These are phyloP conservation scores for Notolepis coatsorum DNA, from an alignment of 2,797 vertebrate species.

Conservation along the genomic window DNA sequence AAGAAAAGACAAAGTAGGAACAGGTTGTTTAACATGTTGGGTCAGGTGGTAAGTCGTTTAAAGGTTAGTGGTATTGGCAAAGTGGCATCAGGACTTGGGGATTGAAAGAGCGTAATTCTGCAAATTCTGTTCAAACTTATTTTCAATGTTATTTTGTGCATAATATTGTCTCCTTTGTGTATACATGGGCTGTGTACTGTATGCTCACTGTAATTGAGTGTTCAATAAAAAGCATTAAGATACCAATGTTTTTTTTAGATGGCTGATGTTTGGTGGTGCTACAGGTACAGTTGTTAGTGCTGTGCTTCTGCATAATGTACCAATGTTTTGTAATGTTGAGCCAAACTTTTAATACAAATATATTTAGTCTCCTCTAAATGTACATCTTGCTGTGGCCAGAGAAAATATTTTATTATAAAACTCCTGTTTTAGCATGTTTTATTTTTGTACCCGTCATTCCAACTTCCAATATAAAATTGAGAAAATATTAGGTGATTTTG, in stretches of 20 bases:
- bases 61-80: slow-evolving; percentile 17
- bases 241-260: slow-evolving; percentile 33
- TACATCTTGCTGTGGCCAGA: too few species aligned
- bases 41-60: slow-evolving; percentile 62
- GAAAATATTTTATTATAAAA: too few species aligned
- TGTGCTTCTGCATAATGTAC: slow-evolving; percentile 46
- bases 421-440: too few species aligned
- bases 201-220: slow-evolving; percentile 32
- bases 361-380: slow-evolving; percentile 26
- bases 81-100: slow-evolving; percentile 22
- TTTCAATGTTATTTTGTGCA: slow-evolving; percentile 5
- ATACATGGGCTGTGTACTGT: too few species aligned
- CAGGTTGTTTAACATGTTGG: slow-evolving; percentile 34
- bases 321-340: slow-evolving; percentile 42
- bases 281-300: slow-evolving; percentile 36
- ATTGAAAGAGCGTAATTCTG: slow-evolving; percentile 20
- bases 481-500: too few species aligned
- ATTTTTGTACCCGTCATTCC: too few species aligned
- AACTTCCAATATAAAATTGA: too few species aligned
- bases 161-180: slow-evolving; percentile 23
- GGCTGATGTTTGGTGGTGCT: slow-evolving; percentile 47
- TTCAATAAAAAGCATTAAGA: slow-evolving; percentile 47
- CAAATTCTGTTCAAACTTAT: slow-evolving; percentile 12
- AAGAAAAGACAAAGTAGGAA: neutral
- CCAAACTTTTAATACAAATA: slow-evolving; percentile 73